Evolutionary conservation across 2,797 vertebrate species (phyloP).

Genomic region (Melanogrammus aeglefinus): DNA sequence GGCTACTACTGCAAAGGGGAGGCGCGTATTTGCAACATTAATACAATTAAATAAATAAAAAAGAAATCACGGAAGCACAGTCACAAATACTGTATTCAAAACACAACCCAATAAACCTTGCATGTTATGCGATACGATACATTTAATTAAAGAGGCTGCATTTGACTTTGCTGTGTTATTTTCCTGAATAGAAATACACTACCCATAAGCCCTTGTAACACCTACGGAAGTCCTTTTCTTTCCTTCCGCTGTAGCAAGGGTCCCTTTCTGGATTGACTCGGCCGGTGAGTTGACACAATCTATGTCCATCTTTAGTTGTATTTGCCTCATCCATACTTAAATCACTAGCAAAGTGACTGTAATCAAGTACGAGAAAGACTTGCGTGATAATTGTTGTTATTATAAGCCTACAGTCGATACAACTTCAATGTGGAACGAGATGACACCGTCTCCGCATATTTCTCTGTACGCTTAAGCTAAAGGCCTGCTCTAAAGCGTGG

Average conservation of each 20-base stretch:
- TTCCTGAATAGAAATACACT: constrained; percentile 39
- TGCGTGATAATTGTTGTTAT: neutral
- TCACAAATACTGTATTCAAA: neutral
- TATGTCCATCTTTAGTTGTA: constrained; percentile 46
- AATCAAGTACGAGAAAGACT: accelerated
- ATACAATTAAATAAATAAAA: neutral
- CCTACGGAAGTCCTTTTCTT: constrained; percentile 69
- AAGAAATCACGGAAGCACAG: neutral
- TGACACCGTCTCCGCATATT: neutral
- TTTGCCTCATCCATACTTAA: neutral
- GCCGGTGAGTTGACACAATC: constrained; percentile 68
- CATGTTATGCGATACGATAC: neutral
- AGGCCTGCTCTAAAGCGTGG: neutral
- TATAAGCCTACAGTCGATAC: neutral
- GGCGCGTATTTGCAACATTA: neutral
- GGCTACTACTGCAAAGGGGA: neutral
- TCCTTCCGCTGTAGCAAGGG: constrained; percentile 57
- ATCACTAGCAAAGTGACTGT: accelerated
- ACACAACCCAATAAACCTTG: neutral
- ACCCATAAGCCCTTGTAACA: constrained; percentile 57
- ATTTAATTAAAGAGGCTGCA: neutral
- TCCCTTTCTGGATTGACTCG: constrained; percentile 63
- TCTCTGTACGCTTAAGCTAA: neutral
- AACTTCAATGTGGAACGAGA: neutral
- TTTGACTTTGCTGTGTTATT: neutral